These are phyloP conservation scores for Ceuthmochares aereus DNA, from an alignment of 2,113 vertebrate species.

Conservation along the genomic window DNA sequence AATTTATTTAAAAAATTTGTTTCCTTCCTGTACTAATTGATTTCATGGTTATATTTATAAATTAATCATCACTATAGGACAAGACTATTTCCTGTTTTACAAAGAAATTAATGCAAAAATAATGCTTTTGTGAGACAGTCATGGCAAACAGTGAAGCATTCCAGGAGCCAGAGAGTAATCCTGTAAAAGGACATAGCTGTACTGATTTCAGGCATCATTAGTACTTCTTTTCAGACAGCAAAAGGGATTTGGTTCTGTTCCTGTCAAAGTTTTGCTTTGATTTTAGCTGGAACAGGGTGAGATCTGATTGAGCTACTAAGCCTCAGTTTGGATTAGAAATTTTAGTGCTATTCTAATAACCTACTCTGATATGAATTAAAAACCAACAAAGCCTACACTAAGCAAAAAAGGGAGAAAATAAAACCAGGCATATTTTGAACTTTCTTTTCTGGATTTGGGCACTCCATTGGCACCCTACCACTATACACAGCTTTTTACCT, in stretches of 20 bases:
- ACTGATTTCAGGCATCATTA: not conserved
- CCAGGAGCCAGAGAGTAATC: not conserved
- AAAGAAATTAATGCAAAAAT: not conserved
- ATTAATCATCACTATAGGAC: not conserved
- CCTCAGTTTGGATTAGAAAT: not conserved
- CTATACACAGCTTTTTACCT: not conserved
- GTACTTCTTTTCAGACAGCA: not conserved
- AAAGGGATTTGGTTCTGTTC: not conserved
- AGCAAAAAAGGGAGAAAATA: not conserved
- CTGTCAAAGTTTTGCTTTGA: slow-evolving; percentile 7
- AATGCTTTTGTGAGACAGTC: not conserved
- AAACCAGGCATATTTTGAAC: not conserved
- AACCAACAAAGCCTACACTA: not conserved
- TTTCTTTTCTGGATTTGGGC: not conserved
- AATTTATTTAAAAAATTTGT: not conserved
- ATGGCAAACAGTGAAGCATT: not conserved
- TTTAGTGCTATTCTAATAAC: not conserved
- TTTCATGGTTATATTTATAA: not conserved
- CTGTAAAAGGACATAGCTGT: not conserved
- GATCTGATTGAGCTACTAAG: not conserved
- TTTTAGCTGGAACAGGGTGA: not conserved
- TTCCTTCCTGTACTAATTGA: not conserved
- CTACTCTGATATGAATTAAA: not conserved
- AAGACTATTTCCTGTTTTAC: not conserved
- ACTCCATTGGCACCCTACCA: not conserved